Percentiles rank a stretch among this genome's conserved stretches.
These are phyloP conservation scores for Nymphalis io DNA, from an alignment of 1,140 invertebrate species.

Conservation along the genomic window DNA sequence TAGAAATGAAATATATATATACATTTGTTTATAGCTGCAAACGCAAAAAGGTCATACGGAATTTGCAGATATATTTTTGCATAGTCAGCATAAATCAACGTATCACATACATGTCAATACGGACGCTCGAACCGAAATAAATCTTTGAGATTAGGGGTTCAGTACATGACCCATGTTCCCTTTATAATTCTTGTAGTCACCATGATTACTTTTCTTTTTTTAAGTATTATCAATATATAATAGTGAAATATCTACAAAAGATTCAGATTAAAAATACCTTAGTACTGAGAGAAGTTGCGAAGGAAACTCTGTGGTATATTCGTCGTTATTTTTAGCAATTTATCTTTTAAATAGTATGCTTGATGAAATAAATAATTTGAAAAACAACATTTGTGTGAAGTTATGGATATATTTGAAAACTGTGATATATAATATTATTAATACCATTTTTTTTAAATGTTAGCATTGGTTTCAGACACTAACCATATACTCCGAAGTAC, in stretches of 20 bases:
- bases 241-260: background rate
- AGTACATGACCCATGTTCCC: constrained; percentile 11
- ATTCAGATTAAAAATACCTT: too few relatives aligned
- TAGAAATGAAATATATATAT: background rate
- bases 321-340: too few relatives aligned
- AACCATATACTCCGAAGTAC: too few relatives aligned
- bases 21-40: background rate
- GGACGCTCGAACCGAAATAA: constrained; percentile 20
- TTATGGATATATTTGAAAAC: too few relatives aligned
- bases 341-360: too few relatives aligned
- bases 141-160: constrained; percentile 23
- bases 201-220: background rate
- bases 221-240: background rate
- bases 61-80: constrained; percentile 17
- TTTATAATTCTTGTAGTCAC: constrained; percentile 3
- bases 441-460: too few relatives aligned
- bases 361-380: too few relatives aligned
- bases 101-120: constrained; percentile 21
- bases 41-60: background rate
- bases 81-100: constrained; percentile 9
- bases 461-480: too few relatives aligned
- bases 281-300: too few relatives aligned
- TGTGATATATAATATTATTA: too few relatives aligned
- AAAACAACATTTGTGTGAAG: too few relatives aligned
- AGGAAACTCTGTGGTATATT: too few relatives aligned